Percentiles rank a stretch among this genome's conserved stretches.
phyloP scores from a whole-genome alignment of 1,140 invertebrate species.

The Ridgeia piscesae region DNA sequence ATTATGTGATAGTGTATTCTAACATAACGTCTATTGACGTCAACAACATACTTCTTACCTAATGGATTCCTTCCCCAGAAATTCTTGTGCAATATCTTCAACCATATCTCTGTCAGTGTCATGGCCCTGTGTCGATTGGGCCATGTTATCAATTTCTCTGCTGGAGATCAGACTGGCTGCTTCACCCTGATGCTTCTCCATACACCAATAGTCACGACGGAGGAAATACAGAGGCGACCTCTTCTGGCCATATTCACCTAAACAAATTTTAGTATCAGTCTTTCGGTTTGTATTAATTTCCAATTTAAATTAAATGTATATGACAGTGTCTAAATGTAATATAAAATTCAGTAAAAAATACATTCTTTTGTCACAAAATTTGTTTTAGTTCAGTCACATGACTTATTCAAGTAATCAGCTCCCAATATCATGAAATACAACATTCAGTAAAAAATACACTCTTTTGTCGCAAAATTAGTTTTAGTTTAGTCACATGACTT shows the following conservation, averaged over 20 bases:
- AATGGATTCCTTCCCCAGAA: not conserved
- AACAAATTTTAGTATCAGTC: not conserved
- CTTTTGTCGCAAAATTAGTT: no score
- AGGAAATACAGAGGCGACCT: not conserved
- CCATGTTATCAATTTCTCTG: not conserved
- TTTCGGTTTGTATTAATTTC: not conserved
- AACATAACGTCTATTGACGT: not conserved
- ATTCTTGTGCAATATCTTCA: not conserved
- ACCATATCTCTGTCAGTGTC: not conserved
- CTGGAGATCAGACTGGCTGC: not conserved
- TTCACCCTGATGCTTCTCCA: not conserved
- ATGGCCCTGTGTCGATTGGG: not conserved
- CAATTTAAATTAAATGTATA: no score
- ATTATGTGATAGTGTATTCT: no score
- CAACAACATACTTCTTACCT: not conserved
- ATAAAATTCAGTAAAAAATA: not conserved
- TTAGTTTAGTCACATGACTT: no score
- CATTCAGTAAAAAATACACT: not conserved
- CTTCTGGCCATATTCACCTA: conserved; percentile 10
- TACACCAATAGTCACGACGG: not conserved
- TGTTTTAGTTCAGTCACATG: no score
- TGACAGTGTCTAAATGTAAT: no score
- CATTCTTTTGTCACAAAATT: no score
- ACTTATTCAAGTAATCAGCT: no score
- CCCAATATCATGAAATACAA: not conserved